Evolutionary conservation across 2,888 invertebrate genomes (phyloP), one percentile per base, ranked within the genome.

Genomic region (Agriotes lineatus): DNA sequence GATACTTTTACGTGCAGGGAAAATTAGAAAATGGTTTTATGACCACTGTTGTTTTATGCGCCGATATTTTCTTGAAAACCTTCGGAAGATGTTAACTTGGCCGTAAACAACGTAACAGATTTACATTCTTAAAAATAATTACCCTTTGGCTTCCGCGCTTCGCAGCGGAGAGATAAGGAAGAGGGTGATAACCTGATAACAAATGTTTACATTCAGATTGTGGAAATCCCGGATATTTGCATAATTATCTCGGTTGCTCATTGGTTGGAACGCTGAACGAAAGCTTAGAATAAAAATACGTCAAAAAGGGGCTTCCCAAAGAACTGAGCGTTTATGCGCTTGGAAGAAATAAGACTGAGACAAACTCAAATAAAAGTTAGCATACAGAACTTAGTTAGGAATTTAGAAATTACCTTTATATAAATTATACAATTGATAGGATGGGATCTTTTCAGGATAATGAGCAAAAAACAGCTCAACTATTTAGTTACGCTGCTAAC

Each of bases 11-110:
- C 64, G 69, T 39, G 48, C 52, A 59, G 48, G 50, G 69, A 65
- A 69, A 69, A 69, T 69, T 69, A 69, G 65, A 69, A 69, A 65
- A 65, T 69, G 69, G 69, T 65, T 69, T 69, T 69, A 69, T 61
- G 59, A 56, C 48, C 50, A 44, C 60, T 69, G 69, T 61, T 69
- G 25, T 22, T 67, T 67, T 67, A 67, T 62, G 54, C 20, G 42
- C 39, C 50, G 14, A 61, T 44, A 57, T 57, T 54, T 62, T 56
- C 39, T 39, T 56, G 10, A 19, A 57, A 67, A 67, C 60, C 48
- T 67, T 61, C 37, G 61, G 33, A 66, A 67, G 60, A 61, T 67
- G 67, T 67, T 61, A 56, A 61, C 60, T 33, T 19, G 20, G 18
- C 48, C 60, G 56, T 67, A 64, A 64, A 59, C 58, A 54, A 54